Conservation (phyloP, 2,113 vertebrate genomes). For the Callaeas wilsoni region DNA sequence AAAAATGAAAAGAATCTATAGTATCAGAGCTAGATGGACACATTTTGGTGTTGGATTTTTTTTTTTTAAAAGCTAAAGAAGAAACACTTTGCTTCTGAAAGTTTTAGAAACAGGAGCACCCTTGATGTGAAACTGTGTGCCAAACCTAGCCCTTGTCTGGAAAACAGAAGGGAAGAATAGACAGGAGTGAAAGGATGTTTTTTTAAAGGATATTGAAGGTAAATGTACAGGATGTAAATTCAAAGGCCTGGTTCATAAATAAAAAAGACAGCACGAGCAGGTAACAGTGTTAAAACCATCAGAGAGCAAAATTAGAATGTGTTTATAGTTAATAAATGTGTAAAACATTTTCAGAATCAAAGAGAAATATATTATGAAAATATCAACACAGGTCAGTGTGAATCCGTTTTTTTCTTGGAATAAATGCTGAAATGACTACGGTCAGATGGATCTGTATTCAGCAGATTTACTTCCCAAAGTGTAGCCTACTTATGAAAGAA, state of each 20-base stretch:
- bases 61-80: no score
- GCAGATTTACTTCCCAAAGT: background rate
- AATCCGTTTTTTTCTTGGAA: background rate
- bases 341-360: background rate
- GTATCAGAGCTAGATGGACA: background rate
- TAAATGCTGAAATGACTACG: background rate
- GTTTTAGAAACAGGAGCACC: background rate
- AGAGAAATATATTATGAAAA: background rate
- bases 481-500: background rate
- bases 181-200: background rate
- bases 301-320: background rate
- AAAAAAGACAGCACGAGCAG: background rate
- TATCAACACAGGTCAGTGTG: background rate
- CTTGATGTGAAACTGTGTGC: background rate
- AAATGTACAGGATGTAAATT: conserved; percentile 31
- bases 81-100: no score
- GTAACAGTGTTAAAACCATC: background rate
- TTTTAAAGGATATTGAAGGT: background rate
- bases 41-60: background rate
- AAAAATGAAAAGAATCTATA: background rate
- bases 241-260: background rate
- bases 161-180: conserved; percentile 25
- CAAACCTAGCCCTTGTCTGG: background rate
- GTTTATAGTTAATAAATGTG: background rate
- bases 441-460: background rate